These are phyloP conservation scores for Peromyscus aztecus DNA, from an alignment of 2,797 vertebrate species.

Conservation along the genomic window DNA sequence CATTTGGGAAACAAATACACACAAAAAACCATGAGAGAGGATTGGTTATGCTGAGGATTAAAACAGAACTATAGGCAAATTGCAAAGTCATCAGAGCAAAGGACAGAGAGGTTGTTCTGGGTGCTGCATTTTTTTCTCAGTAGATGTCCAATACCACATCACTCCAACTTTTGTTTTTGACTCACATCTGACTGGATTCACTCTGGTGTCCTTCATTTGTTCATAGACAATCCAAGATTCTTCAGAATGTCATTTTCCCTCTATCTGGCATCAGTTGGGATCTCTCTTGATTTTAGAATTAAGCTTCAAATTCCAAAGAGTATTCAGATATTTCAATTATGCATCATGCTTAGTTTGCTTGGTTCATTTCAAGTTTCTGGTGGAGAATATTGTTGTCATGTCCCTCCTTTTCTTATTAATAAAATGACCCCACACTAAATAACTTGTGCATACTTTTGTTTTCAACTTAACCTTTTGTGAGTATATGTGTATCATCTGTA, in stretches of 20 bases:
- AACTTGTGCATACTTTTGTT: neutral
- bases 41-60: neutral
- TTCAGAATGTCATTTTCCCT: neutral
- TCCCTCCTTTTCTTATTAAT: neutral
- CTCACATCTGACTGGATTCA: neutral
- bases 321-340: neutral
- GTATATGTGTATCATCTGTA: neutral
- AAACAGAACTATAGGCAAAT: neutral
- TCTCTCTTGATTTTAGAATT: neutral
- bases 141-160: neutral
- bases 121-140: neutral
- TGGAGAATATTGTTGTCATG: constrained; percentile 12
- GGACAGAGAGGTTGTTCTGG: neutral
- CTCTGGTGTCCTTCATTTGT: neutral
- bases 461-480: neutral
- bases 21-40: neutral
- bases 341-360: constrained; percentile 36
- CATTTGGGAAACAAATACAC: neutral
- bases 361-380: constrained; percentile 48
- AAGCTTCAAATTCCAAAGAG: neutral
- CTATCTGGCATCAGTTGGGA: neutral
- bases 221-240: neutral
- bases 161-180: neutral
- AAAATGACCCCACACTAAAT: constrained; percentile 13
- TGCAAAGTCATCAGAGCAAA: neutral